Percentiles rank a stretch among this genome's conserved stretches.
These are phyloP conservation scores for Archips xylosteana DNA, from an alignment of 2,888 invertebrate species.

Conservation along the genomic window DNA sequence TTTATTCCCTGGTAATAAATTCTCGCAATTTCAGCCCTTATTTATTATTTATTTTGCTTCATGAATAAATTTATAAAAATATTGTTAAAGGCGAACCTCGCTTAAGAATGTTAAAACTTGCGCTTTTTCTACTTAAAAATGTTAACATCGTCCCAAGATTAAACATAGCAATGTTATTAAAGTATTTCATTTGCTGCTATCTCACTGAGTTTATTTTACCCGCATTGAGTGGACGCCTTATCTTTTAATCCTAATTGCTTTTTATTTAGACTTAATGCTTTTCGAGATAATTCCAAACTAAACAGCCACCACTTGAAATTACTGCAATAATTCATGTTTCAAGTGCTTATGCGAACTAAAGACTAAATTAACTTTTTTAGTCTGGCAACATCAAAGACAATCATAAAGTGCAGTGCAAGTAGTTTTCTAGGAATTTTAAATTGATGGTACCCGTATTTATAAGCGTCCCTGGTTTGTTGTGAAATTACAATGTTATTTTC, in stretches of 20 bases:
- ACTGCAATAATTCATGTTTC: slow-evolving; percentile 66
- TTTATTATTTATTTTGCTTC: not conserved
- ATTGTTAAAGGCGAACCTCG: not conserved
- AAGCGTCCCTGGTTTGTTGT: slow-evolving; percentile 11
- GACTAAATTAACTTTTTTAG: slow-evolving; percentile 43
- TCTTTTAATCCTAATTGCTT: slow-evolving; percentile 57
- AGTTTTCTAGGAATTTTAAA: slow-evolving; percentile 36
- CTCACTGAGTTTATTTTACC: slow-evolving; percentile 23
- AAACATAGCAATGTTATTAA: slow-evolving; percentile 28
- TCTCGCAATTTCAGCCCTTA: not conserved
- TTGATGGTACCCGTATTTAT: slow-evolving; percentile 17
- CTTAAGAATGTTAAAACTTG: not conserved
- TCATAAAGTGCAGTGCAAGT: slow-evolving; percentile 24
- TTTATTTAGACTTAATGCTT: slow-evolving; percentile 63
- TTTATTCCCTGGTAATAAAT: not conserved
- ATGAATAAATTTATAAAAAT: slow-evolving; percentile 2
- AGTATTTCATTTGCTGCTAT: slow-evolving; percentile 33
- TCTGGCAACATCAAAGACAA: slow-evolving; percentile 54
- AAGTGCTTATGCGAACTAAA: slow-evolving; percentile 57
- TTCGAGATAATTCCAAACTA: slow-evolving; percentile 59
- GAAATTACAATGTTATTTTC: slow-evolving; percentile 34
- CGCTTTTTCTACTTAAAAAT: slow-evolving; percentile 7
- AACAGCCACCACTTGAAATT: slow-evolving; percentile 66
- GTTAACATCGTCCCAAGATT: slow-evolving; percentile 14
- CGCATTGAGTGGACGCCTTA: slow-evolving; percentile 40